These are phyloP conservation scores for Grammomys dolichurus DNA, from an alignment of 2,113 vertebrate genomes.

Conservation along the genomic window DNA sequence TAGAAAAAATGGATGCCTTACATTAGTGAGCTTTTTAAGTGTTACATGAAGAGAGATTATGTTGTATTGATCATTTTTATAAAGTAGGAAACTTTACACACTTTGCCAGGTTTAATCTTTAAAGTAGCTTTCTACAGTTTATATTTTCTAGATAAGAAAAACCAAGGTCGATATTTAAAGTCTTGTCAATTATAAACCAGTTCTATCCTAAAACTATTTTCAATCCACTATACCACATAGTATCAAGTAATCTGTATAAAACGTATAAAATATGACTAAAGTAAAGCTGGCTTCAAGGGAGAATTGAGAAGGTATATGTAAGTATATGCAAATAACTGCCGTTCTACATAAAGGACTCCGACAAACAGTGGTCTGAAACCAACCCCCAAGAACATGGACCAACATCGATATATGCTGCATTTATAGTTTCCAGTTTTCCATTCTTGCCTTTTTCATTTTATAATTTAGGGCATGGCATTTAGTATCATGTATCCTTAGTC, in stretches of 20 bases:
- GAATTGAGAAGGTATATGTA: background rate
- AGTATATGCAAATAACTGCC: background rate
- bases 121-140: background rate
- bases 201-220: background rate
- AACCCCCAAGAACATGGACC: background rate
- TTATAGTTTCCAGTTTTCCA: background rate
- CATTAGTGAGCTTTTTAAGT: background rate
- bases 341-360: background rate
- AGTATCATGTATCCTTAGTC: background rate
- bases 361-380: background rate
- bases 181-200: background rate
- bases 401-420: background rate
- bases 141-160: slow-evolving; percentile 28
- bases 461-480: background rate
- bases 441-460: background rate
- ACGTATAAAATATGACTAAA: background rate
- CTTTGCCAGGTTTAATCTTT: slow-evolving; percentile 33
- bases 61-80: background rate
- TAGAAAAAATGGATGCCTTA: background rate
- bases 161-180: background rate
- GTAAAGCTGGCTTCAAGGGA: background rate
- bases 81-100: background rate
- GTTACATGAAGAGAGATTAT: background rate
- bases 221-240: background rate
- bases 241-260: background rate